Conservation (phyloP, 1,140 invertebrate genomes). For the Myzus persicae region DNA sequence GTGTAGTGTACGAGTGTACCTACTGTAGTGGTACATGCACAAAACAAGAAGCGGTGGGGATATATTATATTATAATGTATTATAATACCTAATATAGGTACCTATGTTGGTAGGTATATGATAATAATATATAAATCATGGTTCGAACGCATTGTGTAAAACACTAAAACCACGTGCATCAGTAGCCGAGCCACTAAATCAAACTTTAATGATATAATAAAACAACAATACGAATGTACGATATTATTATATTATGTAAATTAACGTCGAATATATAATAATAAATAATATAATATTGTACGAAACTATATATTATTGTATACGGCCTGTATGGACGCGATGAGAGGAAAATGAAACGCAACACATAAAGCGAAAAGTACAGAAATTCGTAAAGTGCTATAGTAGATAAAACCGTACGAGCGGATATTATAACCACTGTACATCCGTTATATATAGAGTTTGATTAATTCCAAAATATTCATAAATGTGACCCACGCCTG, state of each 20-base stretch:
- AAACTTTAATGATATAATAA: constrained; percentile 23
- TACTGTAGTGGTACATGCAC: background rate
- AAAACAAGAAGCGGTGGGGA: background rate
- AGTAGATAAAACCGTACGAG: background rate
- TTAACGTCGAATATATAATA: background rate
- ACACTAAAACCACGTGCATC: background rate
- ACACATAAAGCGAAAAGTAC: background rate
- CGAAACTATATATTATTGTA: background rate
- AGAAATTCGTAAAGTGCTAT: background rate
- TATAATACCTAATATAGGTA: background rate
- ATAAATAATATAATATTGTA: background rate
- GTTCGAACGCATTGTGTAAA: background rate
- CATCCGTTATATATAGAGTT: background rate
- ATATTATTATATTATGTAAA: constrained; percentile 13
- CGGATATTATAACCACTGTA: constrained; percentile 13
- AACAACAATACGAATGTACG: constrained; percentile 3
- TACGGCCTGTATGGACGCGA: background rate
- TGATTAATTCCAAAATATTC: background rate
- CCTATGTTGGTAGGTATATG: background rate
- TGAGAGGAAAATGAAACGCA: constrained; percentile 14
- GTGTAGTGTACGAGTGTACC: background rate
- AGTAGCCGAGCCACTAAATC: background rate
- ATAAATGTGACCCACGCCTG: background rate
- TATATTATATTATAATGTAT: background rate
- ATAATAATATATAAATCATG: background rate